Evolutionary conservation across 2,113 vertebrate genomes (phyloP), one percentile per base, ranked within the genome.

Genomic region (Crotalus horridus): DNA sequence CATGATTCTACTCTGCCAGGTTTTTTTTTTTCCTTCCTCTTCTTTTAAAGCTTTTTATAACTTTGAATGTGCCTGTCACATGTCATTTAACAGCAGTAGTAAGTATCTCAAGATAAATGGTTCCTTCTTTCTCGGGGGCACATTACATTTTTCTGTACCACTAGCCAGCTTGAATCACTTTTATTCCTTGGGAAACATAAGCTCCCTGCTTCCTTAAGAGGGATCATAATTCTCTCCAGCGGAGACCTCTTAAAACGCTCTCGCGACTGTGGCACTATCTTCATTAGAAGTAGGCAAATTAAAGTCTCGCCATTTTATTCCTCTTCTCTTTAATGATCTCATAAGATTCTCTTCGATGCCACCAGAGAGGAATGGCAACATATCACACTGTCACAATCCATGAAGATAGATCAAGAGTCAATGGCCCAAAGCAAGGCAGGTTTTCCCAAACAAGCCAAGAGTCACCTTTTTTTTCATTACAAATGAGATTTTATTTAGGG

Each of bases 41-140:
- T 93, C 69, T 90, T 85, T 55, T n/a, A 59, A 46, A 23, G 56
- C 33, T 88, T 94, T 55, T 93, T 94, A 15, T 48, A n/a, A 9
- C 92, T 48, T 81, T 11, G 89, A 53, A n/a, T 94, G 69, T 90
- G 90, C 43, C 8, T 94, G 91, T 1, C 15, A 93, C 92, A 26
- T 55, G 56, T 12, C 90, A 85, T 92, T 90, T 61, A 58, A 92
- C 53, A 92, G 59, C 43, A 64, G 43, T 87, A 85, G 43, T 87
- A 55, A 94, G 26, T 12, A 91, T 29, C 91, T 64, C 26, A 85
- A 59, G 56, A 24, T 51, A 39, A 93, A 61, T 10, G 87, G 29
- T 33, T 39, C 43, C 55, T 59, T 20, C 15, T 59, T 88, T 88
- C 55, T 91, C 53, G 2, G 61, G 56, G 61, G 51, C 61, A 12